Evolutionary conservation across 2,113 vertebrate genomes (phyloP).

Genomic region (Eubucco bourcierii): DNA sequence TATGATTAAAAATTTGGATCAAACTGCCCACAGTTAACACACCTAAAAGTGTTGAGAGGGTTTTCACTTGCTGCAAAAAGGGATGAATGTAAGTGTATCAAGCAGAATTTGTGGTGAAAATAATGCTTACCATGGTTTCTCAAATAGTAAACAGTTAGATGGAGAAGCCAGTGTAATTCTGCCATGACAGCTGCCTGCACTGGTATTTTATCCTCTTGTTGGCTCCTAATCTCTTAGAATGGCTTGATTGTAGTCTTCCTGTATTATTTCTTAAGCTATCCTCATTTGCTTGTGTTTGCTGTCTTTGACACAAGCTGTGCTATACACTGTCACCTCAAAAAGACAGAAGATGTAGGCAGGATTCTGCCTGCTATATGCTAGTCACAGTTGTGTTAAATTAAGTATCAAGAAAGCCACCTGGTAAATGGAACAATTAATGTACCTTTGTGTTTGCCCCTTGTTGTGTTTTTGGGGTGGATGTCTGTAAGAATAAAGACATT

Average conservation of each 20-base stretch:
- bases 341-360: not conserved
- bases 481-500: not conserved
- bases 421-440: not conserved
- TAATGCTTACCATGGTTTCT: rapidly evolving
- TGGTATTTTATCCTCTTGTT: not conserved
- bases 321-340: not conserved
- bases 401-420: not conserved
- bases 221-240: not conserved
- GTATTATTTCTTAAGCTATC: not conserved
- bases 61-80: not conserved
- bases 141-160: not conserved
- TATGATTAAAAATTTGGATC: not conserved
- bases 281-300: not conserved
- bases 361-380: not conserved
- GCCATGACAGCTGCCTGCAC: not conserved
- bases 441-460: not conserved
- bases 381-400: not conserved
- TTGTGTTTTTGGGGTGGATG: not conserved
- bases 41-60: not conserved
- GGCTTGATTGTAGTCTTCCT: not conserved
- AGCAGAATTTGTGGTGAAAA: not conserved
- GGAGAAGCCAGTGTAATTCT: not conserved
- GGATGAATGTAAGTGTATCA: not conserved
- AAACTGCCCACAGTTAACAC: not conserved
- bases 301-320: not conserved